phyloP scores from a whole-genome alignment of 2,113 vertebrate genomes.

The Entosphenus tridentatus region DNA sequence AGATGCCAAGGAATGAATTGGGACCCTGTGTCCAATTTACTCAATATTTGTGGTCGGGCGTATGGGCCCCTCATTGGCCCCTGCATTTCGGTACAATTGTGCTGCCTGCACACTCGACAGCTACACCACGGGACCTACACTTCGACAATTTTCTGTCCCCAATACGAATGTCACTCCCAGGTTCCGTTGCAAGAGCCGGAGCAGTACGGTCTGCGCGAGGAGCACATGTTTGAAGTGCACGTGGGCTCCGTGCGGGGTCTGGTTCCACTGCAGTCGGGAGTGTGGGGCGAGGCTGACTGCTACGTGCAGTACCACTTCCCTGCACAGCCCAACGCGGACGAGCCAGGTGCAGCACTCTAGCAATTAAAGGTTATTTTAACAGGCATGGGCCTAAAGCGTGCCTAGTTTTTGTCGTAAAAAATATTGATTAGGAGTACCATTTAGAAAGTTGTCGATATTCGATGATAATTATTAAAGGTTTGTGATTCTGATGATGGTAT shows the following conservation, averaged over 20 bases:
- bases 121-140: background rate
- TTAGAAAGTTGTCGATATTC: too few species aligned
- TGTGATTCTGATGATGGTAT: too few species aligned
- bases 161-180: background rate
- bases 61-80: background rate
- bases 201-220: slow-evolving; percentile 20
- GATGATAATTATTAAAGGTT: too few species aligned
- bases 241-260: slow-evolving; percentile 51
- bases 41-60: background rate
- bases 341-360: too few species aligned
- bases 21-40: background rate
- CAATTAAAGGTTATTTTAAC: too few species aligned
- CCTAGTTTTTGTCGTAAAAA: too few species aligned
- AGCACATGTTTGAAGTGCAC: slow-evolving; percentile 55
- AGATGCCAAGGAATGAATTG: too few species aligned
- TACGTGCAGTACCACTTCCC: slow-evolving; percentile 75
- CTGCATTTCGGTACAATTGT: background rate
- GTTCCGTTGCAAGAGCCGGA: background rate
- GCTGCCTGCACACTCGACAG: background rate
- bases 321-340: slow-evolving; percentile 21
- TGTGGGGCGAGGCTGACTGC: slow-evolving; percentile 94
- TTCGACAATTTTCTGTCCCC: background rate
- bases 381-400: too few species aligned
- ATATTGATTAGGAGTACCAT: too few species aligned
- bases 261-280: slow-evolving; percentile 49